Evolutionary conservation across 2,113 vertebrate species (phyloP), one percentile per base, ranked within the genome.

Genomic region (Laterallus jamaicensis): DNA sequence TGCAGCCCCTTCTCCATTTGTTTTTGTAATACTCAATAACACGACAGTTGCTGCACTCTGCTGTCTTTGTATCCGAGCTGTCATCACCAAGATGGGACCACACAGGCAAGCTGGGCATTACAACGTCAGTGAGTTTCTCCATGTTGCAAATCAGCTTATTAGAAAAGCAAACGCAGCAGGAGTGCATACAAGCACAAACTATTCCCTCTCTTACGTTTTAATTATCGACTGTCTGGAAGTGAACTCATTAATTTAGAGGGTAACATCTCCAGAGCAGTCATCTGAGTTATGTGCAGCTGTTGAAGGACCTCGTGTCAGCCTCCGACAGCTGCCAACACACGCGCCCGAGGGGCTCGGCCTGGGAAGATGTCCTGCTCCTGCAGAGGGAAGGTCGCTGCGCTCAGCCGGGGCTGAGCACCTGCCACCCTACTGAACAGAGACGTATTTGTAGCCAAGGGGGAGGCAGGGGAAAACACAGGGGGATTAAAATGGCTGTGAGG

Each of bases 281-380:
- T 74, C 70, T 86, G 79, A 75, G 40, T 20, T 21, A 7, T 28
- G 88, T 40, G 52, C 93, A 85, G 70, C 15, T 89, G 81, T 19
- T 39, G 13, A 44, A 74, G 32, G 87, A 13, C 62, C 62, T 42
- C 2, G n/a, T 71, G 93, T 26, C n/a, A 78, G 96, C 32, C 77
- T 62, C 64, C 14, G 6, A 39, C 92, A 95, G 92, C 88, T 93
- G 90, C 86, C 86, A 66, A 5, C 2, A 24, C 85, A 17, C 77
- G 12, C 0, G 1, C 3, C 18, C 21, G 35, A 19, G 85, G 40
- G 32, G 83, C 89, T 78, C 49, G 70, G 84, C n/a, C 13, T 3
- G 31, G 19, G 26, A 42, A 76, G 58, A 2, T 24, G 50, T 3
- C 39, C 55, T 28, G 60, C 40, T 42, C 75, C 50, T 10, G 54